Evolutionary conservation across 2,113 vertebrate species (phyloP), one percentile per base, ranked within the genome.

Genomic region (Mirounga angustirostris): DNA sequence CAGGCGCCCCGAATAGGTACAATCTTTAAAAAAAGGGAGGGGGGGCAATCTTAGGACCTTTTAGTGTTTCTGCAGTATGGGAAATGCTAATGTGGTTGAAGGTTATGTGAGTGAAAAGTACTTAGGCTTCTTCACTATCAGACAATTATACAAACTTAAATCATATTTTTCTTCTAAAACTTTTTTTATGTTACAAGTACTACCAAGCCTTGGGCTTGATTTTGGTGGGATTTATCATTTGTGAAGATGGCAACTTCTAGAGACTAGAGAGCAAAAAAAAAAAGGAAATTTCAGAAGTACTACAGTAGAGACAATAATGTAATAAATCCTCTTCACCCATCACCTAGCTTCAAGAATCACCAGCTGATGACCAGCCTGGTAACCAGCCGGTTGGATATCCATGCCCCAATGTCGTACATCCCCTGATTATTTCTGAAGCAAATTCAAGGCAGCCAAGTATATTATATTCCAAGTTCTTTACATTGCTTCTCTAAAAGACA

Each of bases 161-260:
- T 84, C 9, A 43, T n/a, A 40, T 46, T 90, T 73, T 80, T 90
- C 67, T 40, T n/a, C 16, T 74, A 69, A 83, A 84, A 95, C 67
- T 61, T 85, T 7, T 13, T 84, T 94, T 11, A 5, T 79, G 78
- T 36, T 79, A 67, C 4, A 65, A 79, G n/a, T 67, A 61, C 33
- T 79, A 71, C 71, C 10, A 78, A 43, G 7, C 18, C 80, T 9
- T 18, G 56, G 54, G 22, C 89, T 92, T 95, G 26, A 71, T 79
- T 89, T 82, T 89, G 50, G 30, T 79, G 28, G 54, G 89, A 84
- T 83, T 89, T 83, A 14, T n/a, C 40, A 63, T 85, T 79, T 85
- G 52, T 73, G 7, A 84, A 61, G 52, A 54, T 78, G 65, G n/a
- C 46, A 18, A 95, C n/a, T 79, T 92, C 16, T 16, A 43, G 58